Percentiles rank a stretch among this genome's conserved stretches.
These are phyloP conservation scores for Balearica regulorum DNA, from an alignment of 2,797 vertebrate genomes.

Conservation along the genomic window DNA sequence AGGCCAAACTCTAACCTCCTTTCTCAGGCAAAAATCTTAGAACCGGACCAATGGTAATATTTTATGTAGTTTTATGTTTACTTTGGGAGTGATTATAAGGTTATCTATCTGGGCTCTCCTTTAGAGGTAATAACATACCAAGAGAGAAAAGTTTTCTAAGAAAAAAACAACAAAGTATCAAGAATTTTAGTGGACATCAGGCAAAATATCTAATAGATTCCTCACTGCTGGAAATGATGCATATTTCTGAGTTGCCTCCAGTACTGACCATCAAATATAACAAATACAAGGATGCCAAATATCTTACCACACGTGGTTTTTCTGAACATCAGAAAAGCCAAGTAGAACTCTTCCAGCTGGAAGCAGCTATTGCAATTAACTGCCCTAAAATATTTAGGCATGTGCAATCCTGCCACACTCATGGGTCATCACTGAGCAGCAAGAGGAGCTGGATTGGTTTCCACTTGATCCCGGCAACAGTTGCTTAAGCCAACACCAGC, in stretches of 20 bases:
- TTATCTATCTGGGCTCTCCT: background rate
- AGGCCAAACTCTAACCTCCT: background rate
- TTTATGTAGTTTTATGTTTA: background rate
- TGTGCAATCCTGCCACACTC: background rate
- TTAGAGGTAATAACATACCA: background rate
- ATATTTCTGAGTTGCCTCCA: background rate
- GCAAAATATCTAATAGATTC: background rate
- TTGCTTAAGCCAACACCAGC: background rate
- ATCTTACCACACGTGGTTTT: background rate
- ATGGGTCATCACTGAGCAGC: background rate
- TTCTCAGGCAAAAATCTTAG: background rate
- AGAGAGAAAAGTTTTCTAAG: background rate
- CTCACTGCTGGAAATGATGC: background rate
- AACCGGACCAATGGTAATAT: background rate
- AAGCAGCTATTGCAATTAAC: background rate
- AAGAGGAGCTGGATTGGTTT: background rate
- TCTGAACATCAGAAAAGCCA: background rate
- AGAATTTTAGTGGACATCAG: background rate
- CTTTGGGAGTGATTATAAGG: background rate
- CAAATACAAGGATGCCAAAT: background rate
- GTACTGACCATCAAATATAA: background rate
- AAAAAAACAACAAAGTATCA: background rate
- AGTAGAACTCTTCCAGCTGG: background rate
- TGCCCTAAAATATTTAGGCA: background rate
- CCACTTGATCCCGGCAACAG: background rate